These are phyloP conservation scores for Scaeva pyrastri DNA, from an alignment of 2,888 invertebrate genomes.

Conservation along the genomic window DNA sequence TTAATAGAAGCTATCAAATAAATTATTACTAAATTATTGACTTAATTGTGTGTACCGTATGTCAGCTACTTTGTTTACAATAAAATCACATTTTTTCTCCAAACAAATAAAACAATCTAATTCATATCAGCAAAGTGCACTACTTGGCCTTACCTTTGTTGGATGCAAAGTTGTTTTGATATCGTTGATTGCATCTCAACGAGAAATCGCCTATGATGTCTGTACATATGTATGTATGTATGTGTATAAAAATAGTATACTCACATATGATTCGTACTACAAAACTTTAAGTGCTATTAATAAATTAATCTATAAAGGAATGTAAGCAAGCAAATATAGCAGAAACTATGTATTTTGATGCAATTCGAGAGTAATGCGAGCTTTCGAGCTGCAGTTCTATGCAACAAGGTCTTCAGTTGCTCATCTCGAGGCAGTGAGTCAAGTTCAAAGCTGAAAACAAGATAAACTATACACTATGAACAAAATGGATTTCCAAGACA, in stretches of 20 bases:
- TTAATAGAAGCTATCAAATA: neutral
- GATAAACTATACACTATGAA: neutral
- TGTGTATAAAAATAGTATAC: too few species aligned
- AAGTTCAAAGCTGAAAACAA: constrained; percentile 58
- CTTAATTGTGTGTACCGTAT: constrained; percentile 2
- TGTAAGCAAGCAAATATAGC: neutral
- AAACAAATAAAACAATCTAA: neutral
- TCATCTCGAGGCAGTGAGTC: constrained; percentile 53
- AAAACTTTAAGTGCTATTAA: constrained; percentile 1
- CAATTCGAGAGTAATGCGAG: too few species aligned
- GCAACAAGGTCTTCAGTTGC: constrained; percentile 54
- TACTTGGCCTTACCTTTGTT: constrained; percentile 28
- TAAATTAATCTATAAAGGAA: constrained; percentile 38
- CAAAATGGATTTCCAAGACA: constrained; percentile 69
- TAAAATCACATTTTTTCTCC: neutral
- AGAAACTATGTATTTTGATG: neutral
- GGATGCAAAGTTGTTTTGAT: constrained; percentile 47
- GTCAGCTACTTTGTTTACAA: constrained; percentile 2
- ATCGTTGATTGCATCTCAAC: constrained; percentile 55
- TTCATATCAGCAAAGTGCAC: neutral
- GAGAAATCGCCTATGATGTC: neutral
- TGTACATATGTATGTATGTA: too few species aligned
- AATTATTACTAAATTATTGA: constrained; percentile 1
- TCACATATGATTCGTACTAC: neutral
- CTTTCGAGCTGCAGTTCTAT: constrained; percentile 30